phyloP scores from a whole-genome alignment of 2,113 vertebrate species.

The Paedocypris sp. region DNA sequence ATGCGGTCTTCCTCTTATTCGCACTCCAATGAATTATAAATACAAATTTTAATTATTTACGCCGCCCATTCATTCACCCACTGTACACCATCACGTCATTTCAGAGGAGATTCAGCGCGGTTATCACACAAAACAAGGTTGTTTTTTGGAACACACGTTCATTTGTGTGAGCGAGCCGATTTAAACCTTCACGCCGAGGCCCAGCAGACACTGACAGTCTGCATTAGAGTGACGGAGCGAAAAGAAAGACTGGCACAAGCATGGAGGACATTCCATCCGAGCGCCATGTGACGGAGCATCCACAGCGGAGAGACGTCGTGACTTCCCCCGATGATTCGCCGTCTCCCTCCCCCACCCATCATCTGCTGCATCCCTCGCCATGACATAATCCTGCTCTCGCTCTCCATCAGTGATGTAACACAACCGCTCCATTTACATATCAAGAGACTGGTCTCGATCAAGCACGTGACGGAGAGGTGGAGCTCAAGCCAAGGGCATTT shows the following conservation, averaged over 20 bases:
- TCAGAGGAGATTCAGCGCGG: too few species aligned
- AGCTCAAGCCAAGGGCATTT: constrained; percentile 12
- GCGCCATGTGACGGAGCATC: constrained; percentile 38
- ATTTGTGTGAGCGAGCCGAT: constrained; percentile 31
- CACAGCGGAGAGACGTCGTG: constrained; percentile 17
- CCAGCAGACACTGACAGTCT: constrained; percentile 42
- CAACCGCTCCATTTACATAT: constrained; percentile 51
- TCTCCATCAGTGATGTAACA: constrained; percentile 44
- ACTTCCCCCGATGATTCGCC: constrained; percentile 23
- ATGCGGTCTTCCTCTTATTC: too few species aligned
- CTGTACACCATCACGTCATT: too few species aligned
- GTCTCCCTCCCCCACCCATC: constrained; percentile 4
- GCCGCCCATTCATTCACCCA: too few species aligned
- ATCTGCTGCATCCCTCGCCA: background rate
- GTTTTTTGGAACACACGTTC: too few species aligned
- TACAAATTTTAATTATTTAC: too few species aligned
- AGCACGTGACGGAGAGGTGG: background rate
- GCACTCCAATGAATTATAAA: too few species aligned
- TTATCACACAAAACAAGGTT: too few species aligned
- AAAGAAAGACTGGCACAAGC: constrained; percentile 17
- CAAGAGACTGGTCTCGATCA: background rate
- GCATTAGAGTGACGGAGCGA: constrained; percentile 51
- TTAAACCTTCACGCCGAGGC: constrained; percentile 36
- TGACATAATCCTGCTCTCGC: constrained; percentile 6
- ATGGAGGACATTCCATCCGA: constrained; percentile 30